Conservation (phyloP, 2,888 invertebrate species). For the Tupiocoris notatus region DNA sequence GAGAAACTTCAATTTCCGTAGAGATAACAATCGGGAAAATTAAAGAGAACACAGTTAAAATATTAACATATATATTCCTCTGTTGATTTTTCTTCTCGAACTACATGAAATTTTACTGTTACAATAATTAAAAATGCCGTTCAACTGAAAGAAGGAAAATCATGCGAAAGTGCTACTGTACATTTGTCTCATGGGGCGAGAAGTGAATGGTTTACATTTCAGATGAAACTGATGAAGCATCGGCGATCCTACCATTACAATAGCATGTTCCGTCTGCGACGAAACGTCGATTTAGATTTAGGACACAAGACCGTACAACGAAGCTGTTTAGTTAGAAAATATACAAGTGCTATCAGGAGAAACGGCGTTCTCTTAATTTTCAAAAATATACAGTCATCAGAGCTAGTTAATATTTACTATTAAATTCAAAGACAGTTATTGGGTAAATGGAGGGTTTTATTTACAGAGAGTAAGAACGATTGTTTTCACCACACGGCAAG, state of each 20-base stretch:
- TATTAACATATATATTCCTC: constrained; percentile 33
- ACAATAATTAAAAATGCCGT: neutral
- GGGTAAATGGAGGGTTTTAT: neutral
- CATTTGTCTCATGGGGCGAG: neutral
- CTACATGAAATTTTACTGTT: constrained; percentile 2
- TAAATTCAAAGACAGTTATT: neutral
- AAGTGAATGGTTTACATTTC: neutral
- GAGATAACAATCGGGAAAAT: no score
- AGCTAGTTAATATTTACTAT: neutral
- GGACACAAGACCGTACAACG: no score
- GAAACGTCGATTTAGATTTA: no score
- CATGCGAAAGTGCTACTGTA: neutral
- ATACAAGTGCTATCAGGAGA: neutral
- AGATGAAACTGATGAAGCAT: neutral
- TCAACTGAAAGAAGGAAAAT: neutral
- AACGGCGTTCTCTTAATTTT: no score
- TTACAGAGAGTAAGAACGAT: neutral
- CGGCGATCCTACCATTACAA: neutral
- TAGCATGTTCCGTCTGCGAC: no score
- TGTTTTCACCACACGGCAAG: neutral
- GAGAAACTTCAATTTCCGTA: no score
- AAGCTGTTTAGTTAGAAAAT: neutral
- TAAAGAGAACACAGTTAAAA: neutral
- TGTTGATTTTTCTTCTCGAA: constrained; percentile 24
- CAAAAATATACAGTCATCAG: neutral